Evolutionary conservation across 2,888 invertebrate genomes (phyloP), one percentile per base, ranked within the genome.

Genomic region (Cremastinae sp.): DNA sequence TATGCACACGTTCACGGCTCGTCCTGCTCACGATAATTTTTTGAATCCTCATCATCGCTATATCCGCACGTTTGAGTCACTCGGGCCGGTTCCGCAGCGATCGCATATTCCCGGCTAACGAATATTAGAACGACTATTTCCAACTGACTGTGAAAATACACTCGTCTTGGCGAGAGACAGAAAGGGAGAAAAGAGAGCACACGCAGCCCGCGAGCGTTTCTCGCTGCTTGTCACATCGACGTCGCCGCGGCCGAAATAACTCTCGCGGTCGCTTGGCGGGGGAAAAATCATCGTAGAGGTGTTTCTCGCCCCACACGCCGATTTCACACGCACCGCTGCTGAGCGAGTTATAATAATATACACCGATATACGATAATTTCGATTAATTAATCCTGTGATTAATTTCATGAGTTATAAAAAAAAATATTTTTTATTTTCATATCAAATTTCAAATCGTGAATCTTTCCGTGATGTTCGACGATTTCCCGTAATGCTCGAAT

Each of bases 51-150:
- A 51, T 75, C 66, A 43, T 68, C 55, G 76, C 53, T 73, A 73
- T 73, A 73, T 69, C 41, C 64, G 73, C 73, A 14, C 53, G 22
- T 51, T 76, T 73, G 76, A 77, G 65, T 77, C 76, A 74, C 61
- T 45, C 43, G 18, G 37, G 45, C 68, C 72, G 62, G 62, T 62
- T 47, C 59, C 35, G 58, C 47, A 47, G 43, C 35, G 69, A 35
- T 39, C 64, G 64, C 64, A 53, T 76, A 68, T 69, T 76, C 76
- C 64, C 76, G 73, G 76, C 28, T 69, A 69, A 51, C 74, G 76
- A 28, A 86, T 88, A 87, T 88, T 86, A 84, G 88, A 87, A 83
- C 83, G 83, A 85, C 88, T 88, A 88, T 88, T 88, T 88, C 84
- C 84, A 85, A 85, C 87, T 82, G 83, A 82, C 85, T 83, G 86